Evolutionary conservation across 2,113 vertebrate species (phyloP).

Genomic region (Pseudopodoces humilis): DNA sequence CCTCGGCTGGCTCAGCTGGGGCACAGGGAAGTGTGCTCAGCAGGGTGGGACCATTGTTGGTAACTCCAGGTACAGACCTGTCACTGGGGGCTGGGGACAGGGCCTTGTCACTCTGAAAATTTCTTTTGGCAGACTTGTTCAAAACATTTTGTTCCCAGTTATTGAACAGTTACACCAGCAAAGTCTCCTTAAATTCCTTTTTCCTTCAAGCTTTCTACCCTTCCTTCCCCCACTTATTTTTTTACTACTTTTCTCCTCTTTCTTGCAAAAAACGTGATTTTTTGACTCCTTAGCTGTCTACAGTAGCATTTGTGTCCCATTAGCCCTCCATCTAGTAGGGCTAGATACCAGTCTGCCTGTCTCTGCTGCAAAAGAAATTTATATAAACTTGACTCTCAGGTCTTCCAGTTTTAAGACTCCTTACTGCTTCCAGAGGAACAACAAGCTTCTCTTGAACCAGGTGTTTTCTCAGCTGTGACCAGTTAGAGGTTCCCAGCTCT

Average conservation of each 20-base stretch:
- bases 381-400: background rate
- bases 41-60: background rate
- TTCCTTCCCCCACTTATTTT: fast-evolving
- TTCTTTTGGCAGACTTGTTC: background rate
- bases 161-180: background rate
- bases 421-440: background rate
- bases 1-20: background rate
- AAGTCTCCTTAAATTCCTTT: background rate
- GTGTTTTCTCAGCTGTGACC: background rate
- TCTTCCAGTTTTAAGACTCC: background rate
- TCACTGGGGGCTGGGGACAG: background rate
- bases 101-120: background rate
- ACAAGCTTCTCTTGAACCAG: background rate
- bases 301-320: background rate
- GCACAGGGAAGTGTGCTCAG: background rate
- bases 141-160: background rate
- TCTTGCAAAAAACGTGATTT: background rate
- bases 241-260: background rate
- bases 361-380: background rate
- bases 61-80: background rate
- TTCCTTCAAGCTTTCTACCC: background rate
- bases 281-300: background rate
- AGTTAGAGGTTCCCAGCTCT: background rate
- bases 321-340: background rate
- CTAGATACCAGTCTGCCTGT: background rate